Evolutionary conservation across 1,140 invertebrate species (phyloP).

Genomic region (Littorina saxatilis): DNA sequence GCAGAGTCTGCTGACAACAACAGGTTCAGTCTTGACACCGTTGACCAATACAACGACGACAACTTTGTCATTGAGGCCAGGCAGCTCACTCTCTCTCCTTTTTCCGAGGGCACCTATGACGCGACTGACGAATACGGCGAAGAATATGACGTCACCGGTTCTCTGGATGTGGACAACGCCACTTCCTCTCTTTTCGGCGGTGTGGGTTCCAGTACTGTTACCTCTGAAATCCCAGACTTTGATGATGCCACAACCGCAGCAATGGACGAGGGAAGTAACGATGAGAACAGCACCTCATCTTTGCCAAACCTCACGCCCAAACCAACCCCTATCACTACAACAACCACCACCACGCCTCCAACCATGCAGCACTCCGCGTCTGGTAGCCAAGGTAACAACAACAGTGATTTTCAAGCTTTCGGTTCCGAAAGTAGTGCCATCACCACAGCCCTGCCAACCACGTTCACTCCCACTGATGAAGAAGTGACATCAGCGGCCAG

Average conservation of each 20-base stretch:
- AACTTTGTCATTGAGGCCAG: neutral
- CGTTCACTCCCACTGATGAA: too few relatives aligned
- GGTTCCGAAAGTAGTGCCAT: neutral
- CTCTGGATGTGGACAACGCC: too few relatives aligned
- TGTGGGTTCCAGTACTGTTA: too few relatives aligned
- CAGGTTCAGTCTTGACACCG: neutral
- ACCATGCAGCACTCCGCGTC: neutral
- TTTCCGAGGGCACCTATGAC: neutral
- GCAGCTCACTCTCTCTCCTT: neutral
- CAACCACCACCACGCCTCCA: neutral
- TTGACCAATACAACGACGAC: neutral
- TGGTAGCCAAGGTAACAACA: neutral
- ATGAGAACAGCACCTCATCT: too few relatives aligned
- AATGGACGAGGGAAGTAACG: too few relatives aligned
- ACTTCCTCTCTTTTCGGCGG: too few relatives aligned
- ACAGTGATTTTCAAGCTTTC: neutral
- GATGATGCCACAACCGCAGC: too few relatives aligned
- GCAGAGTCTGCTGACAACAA: too few relatives aligned
- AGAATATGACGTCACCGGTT: neutral
- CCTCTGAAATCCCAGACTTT: too few relatives aligned
- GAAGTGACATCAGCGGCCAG: too few relatives aligned
- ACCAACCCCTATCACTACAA: neutral
- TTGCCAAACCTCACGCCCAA: neutral
- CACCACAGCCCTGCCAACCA: too few relatives aligned
- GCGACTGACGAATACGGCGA: neutral